Percentiles rank a stretch among this genome's conserved stretches.
These are phyloP conservation scores for Thaumatotibia leucotreta DNA, from an alignment of 1,140 invertebrate genomes.

Conservation along the genomic window DNA sequence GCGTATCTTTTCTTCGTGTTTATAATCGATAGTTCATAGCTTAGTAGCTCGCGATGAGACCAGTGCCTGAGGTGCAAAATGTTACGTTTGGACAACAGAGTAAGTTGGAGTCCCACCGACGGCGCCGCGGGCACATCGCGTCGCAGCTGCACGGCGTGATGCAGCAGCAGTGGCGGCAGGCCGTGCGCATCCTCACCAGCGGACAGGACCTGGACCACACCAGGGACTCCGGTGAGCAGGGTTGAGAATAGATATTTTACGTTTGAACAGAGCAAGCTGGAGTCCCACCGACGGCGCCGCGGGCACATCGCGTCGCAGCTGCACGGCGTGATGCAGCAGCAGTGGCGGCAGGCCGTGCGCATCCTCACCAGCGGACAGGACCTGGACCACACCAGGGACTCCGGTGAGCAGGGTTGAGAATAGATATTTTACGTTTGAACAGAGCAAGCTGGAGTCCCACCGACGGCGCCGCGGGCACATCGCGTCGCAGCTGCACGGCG, in stretches of 20 bases:
- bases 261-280: slow-evolving; percentile 66
- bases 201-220: slow-evolving; percentile 15
- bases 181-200: slow-evolving; percentile 81
- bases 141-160: slow-evolving; percentile 86
- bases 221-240: slow-evolving; percentile 21
- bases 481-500: slow-evolving; percentile 83
- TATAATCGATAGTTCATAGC: too few relatives aligned
- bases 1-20: too few relatives aligned
- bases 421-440: too few relatives aligned
- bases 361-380: slow-evolving; percentile 77
- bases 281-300: slow-evolving; percentile 59
- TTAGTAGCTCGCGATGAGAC: too few relatives aligned
- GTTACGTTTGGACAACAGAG: too few relatives aligned
- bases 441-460: slow-evolving; percentile 61
- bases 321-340: slow-evolving; percentile 86
- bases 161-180: slow-evolving; percentile 88
- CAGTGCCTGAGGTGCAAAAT: too few relatives aligned
- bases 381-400: slow-evolving; percentile 21
- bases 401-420: slow-evolving; percentile 19
- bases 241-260: too few relatives aligned
- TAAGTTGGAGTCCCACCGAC: slow-evolving; percentile 56
- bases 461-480: slow-evolving; percentile 77
- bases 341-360: slow-evolving; percentile 85
- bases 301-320: slow-evolving; percentile 84
- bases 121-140: slow-evolving; percentile 79